These are phyloP conservation scores for Phylloscopus trochilus DNA, from an alignment of 2,113 vertebrate species.

Conservation along the genomic window DNA sequence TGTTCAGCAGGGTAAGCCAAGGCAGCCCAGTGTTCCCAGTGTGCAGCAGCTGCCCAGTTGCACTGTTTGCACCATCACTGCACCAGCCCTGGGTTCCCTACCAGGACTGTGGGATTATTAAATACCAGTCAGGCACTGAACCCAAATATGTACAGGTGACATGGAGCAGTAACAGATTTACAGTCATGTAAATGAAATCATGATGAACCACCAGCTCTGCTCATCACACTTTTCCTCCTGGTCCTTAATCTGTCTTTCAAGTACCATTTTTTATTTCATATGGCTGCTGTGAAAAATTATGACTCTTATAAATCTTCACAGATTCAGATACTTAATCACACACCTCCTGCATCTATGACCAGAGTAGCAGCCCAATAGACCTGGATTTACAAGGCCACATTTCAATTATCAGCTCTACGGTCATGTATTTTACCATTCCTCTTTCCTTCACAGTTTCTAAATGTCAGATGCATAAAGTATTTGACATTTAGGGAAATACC, in stretches of 20 bases:
- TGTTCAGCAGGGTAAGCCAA: neutral
- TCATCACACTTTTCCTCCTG: neutral
- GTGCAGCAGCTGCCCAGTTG: neutral
- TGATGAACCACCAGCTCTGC: neutral
- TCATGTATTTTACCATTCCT: neutral
- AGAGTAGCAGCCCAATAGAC: neutral
- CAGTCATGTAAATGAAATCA: neutral
- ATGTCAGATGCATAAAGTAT: constrained; percentile 25
- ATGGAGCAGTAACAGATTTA: neutral
- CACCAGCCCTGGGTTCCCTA: neutral
- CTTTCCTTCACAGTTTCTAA: neutral
- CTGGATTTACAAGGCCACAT: neutral
- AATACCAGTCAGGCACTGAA: neutral
- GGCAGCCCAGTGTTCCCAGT: neutral
- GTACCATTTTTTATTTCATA: neutral
- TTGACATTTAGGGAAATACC: constrained; percentile 19
- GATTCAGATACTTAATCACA: constrained; percentile 17
- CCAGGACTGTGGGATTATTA: neutral
- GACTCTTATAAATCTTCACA: constrained; percentile 11
- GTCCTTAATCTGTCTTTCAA: neutral
- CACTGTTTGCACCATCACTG: fast-evolving
- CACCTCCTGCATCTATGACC: neutral
- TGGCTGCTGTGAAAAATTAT: neutral
- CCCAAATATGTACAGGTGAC: neutral
- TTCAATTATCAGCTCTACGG: constrained; percentile 15